phyloP scores from a whole-genome alignment of 2,888 invertebrate species.

The Parasteatoda lunata region DNA sequence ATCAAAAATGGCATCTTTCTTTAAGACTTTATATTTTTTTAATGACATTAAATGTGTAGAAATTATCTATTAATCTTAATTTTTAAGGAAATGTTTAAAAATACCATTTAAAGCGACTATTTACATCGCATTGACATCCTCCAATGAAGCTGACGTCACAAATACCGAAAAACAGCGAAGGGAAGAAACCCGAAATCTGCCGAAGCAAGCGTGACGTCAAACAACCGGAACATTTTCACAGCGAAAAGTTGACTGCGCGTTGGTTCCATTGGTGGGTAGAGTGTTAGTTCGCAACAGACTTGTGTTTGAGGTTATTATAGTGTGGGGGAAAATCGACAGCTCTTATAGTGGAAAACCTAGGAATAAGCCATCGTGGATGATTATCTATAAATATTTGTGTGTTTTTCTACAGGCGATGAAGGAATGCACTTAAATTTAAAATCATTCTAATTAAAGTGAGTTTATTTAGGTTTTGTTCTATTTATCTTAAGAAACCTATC shows the following conservation, averaged over 20 bases:
- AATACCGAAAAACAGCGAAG: constrained; percentile 23
- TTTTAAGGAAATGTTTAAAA: too few relatives aligned
- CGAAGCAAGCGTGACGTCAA: constrained; percentile 40
- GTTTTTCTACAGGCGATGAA: too few relatives aligned
- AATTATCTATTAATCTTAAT: too few relatives aligned
- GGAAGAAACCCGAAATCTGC: constrained; percentile 7
- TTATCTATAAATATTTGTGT: too few relatives aligned
- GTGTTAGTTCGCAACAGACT: constrained; percentile 9
- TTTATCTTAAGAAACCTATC: too few relatives aligned
- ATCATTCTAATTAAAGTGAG: too few relatives aligned
- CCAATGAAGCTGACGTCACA: constrained; percentile 19
- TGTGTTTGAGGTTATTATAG: constrained; percentile 20
- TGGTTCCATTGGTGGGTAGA: constrained; percentile 46
- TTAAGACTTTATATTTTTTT: too few relatives aligned
- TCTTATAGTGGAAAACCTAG: neutral
- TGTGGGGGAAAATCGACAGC: neutral
- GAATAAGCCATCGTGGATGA: neutral
- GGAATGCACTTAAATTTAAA: too few relatives aligned
- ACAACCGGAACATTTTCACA: constrained; percentile 39
- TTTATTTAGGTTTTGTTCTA: too few relatives aligned
- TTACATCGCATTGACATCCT: neutral
- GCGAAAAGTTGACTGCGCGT: constrained; percentile 51
- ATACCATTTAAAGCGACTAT: too few relatives aligned
- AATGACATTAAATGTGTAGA: too few relatives aligned
- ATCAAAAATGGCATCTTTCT: too few relatives aligned